phyloP scores from a whole-genome alignment of 2,113 vertebrate species.

The Muntiacus reevesi region DNA sequence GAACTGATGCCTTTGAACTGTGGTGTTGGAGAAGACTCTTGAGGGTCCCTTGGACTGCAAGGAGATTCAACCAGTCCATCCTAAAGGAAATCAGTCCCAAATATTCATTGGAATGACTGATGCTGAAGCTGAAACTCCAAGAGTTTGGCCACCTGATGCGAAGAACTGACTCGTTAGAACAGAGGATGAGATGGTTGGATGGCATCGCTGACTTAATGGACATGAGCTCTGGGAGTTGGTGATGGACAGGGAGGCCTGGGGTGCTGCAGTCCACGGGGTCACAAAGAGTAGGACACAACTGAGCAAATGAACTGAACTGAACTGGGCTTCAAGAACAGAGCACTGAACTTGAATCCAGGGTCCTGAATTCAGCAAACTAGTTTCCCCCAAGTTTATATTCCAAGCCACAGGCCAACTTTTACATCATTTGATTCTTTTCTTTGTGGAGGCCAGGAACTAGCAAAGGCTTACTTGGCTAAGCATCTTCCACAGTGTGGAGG shows the following conservation, averaged over 20 bases:
- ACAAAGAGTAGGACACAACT: neutral
- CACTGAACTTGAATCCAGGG: neutral
- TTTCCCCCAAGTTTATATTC: neutral
- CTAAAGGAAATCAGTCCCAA: neutral
- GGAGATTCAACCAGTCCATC: neutral
- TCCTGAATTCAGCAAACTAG: neutral
- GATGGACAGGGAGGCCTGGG: neutral
- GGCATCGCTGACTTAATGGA: accelerated
- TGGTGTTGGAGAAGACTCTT: neutral
- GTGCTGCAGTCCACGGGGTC: neutral
- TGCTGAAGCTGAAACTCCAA: neutral
- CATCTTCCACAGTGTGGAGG: neutral
- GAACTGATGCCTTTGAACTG: neutral
- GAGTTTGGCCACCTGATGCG: neutral
- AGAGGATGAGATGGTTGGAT: neutral
- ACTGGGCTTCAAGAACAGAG: neutral
- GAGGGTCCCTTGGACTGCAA: neutral
- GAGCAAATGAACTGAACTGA: neutral
- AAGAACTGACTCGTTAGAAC: neutral
- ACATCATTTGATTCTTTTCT: neutral
- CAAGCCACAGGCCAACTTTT: neutral
- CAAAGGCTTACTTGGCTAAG: neutral
- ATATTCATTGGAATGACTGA: neutral
- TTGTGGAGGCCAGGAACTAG: neutral
- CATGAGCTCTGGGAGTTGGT: neutral